Percentiles rank a stretch among this genome's conserved stretches.
Conservation (phyloP, 2,113 vertebrate genomes). For the Eublepharis macularius region DNA sequence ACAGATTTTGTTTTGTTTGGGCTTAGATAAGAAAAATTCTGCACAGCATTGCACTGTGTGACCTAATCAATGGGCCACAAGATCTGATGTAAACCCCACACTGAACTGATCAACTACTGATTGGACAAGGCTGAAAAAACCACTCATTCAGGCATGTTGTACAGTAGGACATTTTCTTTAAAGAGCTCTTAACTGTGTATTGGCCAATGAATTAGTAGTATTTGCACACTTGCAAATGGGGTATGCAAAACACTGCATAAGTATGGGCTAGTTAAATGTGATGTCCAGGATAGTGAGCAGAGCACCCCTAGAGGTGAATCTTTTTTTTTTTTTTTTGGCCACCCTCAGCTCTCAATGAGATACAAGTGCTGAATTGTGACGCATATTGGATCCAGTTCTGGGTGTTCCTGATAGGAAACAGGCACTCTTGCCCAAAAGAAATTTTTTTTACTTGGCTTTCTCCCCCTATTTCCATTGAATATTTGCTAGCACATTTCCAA, state of each 20-base stretch:
- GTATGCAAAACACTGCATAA: not conserved
- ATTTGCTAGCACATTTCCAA: not conserved
- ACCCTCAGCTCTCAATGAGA: not conserved
- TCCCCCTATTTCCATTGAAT: constrained; percentile 34
- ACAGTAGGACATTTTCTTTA: not conserved
- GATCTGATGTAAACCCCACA: not conserved
- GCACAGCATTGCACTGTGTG: not conserved
- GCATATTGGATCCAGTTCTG: not conserved
- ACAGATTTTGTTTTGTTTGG: constrained; percentile 16
- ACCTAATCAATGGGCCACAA: not conserved
- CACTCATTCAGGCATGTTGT: not conserved
- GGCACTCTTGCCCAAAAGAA: constrained; percentile 27
- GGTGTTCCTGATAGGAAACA: not conserved
- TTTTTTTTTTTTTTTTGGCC: not conserved
- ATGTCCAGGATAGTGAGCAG: not conserved
- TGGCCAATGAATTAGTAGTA: not conserved
- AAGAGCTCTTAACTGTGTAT: not conserved
- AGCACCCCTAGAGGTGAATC: not conserved
- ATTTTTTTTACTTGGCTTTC: constrained; percentile 15
- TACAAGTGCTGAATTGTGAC: not conserved
- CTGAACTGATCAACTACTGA: not conserved
- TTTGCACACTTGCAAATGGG: not conserved
- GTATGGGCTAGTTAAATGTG: not conserved
- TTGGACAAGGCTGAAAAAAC: not conserved
- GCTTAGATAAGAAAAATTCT: no score